These are phyloP conservation scores for Acropternis orthonyx DNA, from an alignment of 2,797 vertebrate species.

Conservation along the genomic window DNA sequence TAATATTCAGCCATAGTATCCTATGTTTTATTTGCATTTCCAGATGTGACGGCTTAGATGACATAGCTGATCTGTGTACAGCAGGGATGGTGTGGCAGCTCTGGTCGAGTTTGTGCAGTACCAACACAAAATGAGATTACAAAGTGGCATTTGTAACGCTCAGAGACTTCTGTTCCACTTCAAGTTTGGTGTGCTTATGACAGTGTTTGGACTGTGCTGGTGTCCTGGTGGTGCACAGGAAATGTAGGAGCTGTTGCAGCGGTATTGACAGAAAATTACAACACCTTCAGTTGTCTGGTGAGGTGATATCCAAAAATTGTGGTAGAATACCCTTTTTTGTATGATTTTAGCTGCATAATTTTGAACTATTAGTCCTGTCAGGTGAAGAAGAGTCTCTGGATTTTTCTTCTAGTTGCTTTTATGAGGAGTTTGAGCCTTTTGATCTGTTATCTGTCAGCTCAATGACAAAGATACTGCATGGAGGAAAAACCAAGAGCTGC, in stretches of 20 bases:
- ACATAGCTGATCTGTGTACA: not conserved
- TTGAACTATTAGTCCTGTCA: not conserved
- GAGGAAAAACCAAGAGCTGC: not conserved
- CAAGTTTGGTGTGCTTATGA: fast-evolving
- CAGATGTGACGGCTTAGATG: not conserved
- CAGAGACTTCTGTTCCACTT: not conserved
- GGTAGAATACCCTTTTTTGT: too few relatives aligned
- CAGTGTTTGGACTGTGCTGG: not conserved
- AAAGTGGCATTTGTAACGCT: not conserved
- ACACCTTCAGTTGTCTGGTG: not conserved
- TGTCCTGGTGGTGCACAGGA: not conserved
- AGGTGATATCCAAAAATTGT: not conserved
- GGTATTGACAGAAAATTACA: not conserved
- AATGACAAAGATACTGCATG: not conserved
- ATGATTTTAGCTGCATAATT: not conserved
- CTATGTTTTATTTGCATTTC: not conserved
- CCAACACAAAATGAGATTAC: not conserved
- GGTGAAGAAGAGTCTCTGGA: not conserved
- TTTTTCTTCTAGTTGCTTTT: not conserved
- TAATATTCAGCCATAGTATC: not conserved
- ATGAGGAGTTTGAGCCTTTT: not conserved
- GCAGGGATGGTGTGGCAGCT: not conserved
- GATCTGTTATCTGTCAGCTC: not conserved
- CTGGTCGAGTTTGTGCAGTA: not conserved
- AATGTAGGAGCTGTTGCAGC: not conserved